A percentile compares a stretch with the other conserved stretches of the same genome.
These are phyloP conservation scores for Anneissia japonica DNA, from an alignment of 35 echinoderm and acorn worm species.

Conservation along the genomic window DNA sequence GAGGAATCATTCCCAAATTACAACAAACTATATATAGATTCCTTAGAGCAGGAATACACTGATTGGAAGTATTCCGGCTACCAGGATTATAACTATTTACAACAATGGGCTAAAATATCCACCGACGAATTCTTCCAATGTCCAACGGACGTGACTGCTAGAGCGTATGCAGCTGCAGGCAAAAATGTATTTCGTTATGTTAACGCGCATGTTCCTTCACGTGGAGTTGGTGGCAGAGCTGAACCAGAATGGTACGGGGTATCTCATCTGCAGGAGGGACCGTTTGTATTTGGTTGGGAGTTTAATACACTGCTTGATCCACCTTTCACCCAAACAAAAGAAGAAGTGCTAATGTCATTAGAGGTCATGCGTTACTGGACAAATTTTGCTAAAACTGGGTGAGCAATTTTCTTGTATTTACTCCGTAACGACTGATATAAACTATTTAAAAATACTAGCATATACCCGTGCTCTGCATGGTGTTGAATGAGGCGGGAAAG, in stretches of 20 bases:
- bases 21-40: conserved; percentile 24
- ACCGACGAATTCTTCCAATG: conserved; percentile 49
- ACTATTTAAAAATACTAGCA: too few species aligned
- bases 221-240: neutral
- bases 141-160: conserved; percentile 23
- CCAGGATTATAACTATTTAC: conserved; percentile 38
- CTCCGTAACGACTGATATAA: too few species aligned
- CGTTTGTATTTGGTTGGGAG: conserved; percentile 59
- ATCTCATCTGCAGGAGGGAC: conserved; percentile 39
- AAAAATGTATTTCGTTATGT: conserved; percentile 29
- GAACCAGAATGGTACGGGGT: conserved; percentile 39
- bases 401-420: too few species aligned
- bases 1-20: conserved; percentile 15
- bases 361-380: conserved; percentile 45
- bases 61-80: conserved; percentile 53
- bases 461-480: too few species aligned
- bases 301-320: conserved; percentile 8
- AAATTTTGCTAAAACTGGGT: conserved; percentile 59
- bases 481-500: too few species aligned
- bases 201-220: conserved; percentile 38
- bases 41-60: conserved; percentile 50
- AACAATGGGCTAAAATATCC: conserved; percentile 9
- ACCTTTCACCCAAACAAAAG: conserved; percentile 8
- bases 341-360: conserved; percentile 30
- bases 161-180: neutral